Evolutionary conservation across 1,140 invertebrate genomes (phyloP), one percentile per base, ranked within the genome.

Genomic region (Epicauta chinensis): DNA sequence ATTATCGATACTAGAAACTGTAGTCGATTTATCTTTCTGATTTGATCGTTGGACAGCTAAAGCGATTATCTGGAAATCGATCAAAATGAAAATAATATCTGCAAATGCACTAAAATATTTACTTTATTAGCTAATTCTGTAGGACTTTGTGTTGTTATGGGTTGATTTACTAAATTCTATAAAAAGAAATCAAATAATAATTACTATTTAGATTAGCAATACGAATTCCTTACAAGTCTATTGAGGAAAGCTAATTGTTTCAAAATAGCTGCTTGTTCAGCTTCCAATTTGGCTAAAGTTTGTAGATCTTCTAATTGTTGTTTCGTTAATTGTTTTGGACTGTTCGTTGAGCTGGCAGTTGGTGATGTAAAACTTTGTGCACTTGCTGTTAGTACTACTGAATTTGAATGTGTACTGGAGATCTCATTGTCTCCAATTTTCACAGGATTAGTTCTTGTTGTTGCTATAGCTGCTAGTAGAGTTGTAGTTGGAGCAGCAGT

Each of bases 281-380:
- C 57, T 42, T 71, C 68, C 44, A 71, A 56, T 32, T 58, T 52
- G 39, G 56, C 60, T 31, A 71, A 51, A 10, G 58, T 56, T 54
- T 64, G 57, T 45, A 69, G 61, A 58, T 71, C 62, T 43, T 66
- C 56, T 31, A 56, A 54, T 48, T 71, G 68, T 50, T 71, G 55
- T 32, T 64, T 61, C 7, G 65, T 65, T 37, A 71, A 58, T 31
- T 60, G 42, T 16, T 62, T 66, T 23, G 57, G 42, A 23, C 32
- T 51, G 36, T 38, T 47, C 11, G 51, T 40, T 15, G 55, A 42
- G 15, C 34, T 56, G 23, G 49, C 47, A 29, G 50, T 56, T 16
- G 53, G 51, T 29, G 51, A 43, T 32, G 44, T 23, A 23, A 23
- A 23, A 23, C 4, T 7, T 23, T 23, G 23, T 5, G 23, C 23